These are phyloP conservation scores for Odobenus rosmarus DNA, from an alignment of 2,113 vertebrate species.

Conservation along the genomic window DNA sequence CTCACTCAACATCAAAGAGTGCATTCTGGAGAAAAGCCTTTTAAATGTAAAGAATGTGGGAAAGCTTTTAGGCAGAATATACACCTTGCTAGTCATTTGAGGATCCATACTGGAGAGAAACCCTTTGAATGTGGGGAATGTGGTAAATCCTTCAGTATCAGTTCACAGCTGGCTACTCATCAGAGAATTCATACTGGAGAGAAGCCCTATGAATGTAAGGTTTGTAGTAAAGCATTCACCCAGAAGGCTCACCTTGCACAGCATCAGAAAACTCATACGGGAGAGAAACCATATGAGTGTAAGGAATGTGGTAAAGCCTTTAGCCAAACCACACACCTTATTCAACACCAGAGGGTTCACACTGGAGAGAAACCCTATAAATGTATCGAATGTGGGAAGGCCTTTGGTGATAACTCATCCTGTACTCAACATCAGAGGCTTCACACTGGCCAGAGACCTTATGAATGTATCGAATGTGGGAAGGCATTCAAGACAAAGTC, in stretches of 20 bases:
- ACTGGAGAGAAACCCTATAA: slow-evolving; percentile 79
- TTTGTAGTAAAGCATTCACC: slow-evolving; percentile 76
- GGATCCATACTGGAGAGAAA: slow-evolving; percentile 81
- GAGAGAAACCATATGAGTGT: slow-evolving; percentile 83
- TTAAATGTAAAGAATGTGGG: slow-evolving; percentile 79
- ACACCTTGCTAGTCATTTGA: slow-evolving; percentile 79
- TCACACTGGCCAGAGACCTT: slow-evolving; percentile 79
- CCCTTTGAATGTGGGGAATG: slow-evolving; percentile 79
- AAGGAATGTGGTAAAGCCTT: slow-evolving; percentile 86
- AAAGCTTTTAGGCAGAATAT: slow-evolving; percentile 82
- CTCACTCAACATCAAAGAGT: slow-evolving; percentile 81
- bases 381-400: slow-evolving; percentile 81
- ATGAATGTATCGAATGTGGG: slow-evolving; percentile 76
- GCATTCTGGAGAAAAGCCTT: slow-evolving; percentile 80
- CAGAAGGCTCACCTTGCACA: slow-evolving; percentile 78
- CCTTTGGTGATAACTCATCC: slow-evolving; percentile 78
- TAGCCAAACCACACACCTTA: slow-evolving; percentile 79
- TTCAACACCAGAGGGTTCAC: slow-evolving; percentile 74
- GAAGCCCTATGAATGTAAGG: slow-evolving; percentile 75
- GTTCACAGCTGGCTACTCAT: slow-evolving; percentile 78
- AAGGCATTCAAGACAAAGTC: slow-evolving; percentile 82
- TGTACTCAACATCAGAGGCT: slow-evolving; percentile 78
- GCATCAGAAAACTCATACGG: slow-evolving; percentile 77
- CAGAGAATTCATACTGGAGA: slow-evolving; percentile 81
- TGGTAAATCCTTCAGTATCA: slow-evolving; percentile 81